phyloP scores from a whole-genome alignment of 2,888 invertebrate genomes.

The Galeruca laticollis region DNA sequence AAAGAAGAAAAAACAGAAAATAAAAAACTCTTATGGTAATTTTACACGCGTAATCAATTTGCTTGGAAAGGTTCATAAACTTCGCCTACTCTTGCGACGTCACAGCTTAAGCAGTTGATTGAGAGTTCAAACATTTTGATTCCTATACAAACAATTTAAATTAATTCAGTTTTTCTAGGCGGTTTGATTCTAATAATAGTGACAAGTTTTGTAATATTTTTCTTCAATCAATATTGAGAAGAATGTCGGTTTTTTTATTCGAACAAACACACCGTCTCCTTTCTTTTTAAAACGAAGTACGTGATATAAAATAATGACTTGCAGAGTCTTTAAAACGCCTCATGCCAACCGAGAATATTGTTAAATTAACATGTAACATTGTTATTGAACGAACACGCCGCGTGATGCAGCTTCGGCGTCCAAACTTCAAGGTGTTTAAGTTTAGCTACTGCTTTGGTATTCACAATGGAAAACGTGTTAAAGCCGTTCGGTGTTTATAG shows the following conservation, averaged over 20 bases:
- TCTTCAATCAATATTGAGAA: not conserved
- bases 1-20: too few species aligned
- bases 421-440: not conserved
- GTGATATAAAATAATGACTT: slow-evolving; percentile 38
- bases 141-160: not conserved
- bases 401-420: slow-evolving; percentile 11
- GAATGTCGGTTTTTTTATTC: not conserved
- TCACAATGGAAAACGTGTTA: not conserved
- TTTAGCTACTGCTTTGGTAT: not conserved
- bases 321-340: slow-evolving; percentile 23
- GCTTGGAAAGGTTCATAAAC: too few species aligned
- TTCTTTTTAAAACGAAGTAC: slow-evolving; percentile 26
- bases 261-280: slow-evolving; percentile 1
- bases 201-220: not conserved
- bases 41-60: too few species aligned
- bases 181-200: not conserved
- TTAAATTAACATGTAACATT: slow-evolving; percentile 31
- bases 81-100: too few species aligned
- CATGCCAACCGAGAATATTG: slow-evolving; percentile 16
- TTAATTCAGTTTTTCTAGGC: not conserved
- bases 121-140: too few species aligned
- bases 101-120: too few species aligned
- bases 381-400: slow-evolving; percentile 15
- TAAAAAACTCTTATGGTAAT: too few species aligned
- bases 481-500: not conserved